phyloP scores from a whole-genome alignment of 2,888 invertebrate species.

The Microplitis manilae region DNA sequence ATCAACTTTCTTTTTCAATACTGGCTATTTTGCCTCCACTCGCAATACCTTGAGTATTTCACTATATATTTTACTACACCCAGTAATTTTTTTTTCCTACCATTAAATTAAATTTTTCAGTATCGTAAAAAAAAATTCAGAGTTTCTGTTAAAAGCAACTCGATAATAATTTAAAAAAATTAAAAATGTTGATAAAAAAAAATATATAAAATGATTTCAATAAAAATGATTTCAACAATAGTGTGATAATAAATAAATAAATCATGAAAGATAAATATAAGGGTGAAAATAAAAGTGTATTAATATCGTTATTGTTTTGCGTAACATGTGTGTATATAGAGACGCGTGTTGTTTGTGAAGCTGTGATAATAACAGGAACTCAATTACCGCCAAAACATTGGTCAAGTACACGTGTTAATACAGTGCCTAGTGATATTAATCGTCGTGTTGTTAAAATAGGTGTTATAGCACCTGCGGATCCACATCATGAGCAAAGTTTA shows the following conservation, averaged over 20 bases:
- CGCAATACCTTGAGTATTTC: neutral
- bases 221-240: neutral
- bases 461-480: slow-evolving; percentile 78
- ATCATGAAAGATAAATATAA: slow-evolving; percentile 4
- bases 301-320: slow-evolving; percentile 11
- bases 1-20: neutral
- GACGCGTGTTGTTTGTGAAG: slow-evolving; percentile 10
- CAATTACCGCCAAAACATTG: slow-evolving; percentile 38
- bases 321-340: neutral
- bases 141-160: too few relatives aligned
- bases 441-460: slow-evolving; percentile 75
- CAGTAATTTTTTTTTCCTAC: neutral
- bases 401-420: neutral
- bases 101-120: neutral
- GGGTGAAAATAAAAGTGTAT: slow-evolving; percentile 20
- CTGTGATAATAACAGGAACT: slow-evolving; percentile 20
- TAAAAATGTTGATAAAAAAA: neutral
- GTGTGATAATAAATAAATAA: neutral
- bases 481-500: slow-evolving; percentile 77
- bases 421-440: slow-evolving; percentile 56
- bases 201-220: neutral
- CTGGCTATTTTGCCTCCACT: neutral
- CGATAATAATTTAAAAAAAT: neutral
- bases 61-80: neutral
- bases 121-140: neutral